Conservation (phyloP, 1,140 invertebrate genomes). For the Magallana ariakensis region DNA sequence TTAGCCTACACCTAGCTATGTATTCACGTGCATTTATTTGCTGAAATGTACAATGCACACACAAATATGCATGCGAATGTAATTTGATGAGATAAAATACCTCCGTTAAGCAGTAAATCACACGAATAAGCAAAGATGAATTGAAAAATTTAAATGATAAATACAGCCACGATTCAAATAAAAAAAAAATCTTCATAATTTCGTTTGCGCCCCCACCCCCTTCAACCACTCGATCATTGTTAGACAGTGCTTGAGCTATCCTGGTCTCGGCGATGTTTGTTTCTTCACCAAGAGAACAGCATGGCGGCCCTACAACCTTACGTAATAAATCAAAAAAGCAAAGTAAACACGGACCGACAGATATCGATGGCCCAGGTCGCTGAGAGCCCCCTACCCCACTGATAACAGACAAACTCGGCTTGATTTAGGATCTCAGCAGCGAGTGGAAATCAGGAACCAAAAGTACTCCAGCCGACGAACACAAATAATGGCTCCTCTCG, state of each 20-base stretch:
- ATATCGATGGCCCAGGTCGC: neutral
- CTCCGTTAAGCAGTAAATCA: no score
- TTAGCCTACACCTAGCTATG: no score
- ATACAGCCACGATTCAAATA: no score
- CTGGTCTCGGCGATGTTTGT: neutral
- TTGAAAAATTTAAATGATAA: no score
- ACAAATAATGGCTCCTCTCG: neutral
- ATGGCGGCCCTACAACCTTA: neutral
- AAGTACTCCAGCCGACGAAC: neutral
- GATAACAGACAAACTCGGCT: neutral
- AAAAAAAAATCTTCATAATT: neutral
- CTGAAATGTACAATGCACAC: no score
- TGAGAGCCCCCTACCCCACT: neutral
- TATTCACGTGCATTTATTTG: no score
- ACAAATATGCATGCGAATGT: no score
- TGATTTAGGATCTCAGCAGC: constrained; percentile 14
- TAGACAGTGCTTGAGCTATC: neutral
- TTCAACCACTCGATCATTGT: no score
- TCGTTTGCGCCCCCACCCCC: neutral
- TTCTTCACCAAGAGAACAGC: constrained; percentile 9
- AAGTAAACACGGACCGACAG: neutral
- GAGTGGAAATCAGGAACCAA: neutral
- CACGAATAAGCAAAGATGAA: no score
- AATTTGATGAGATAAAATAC: no score
- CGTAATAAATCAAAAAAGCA: constrained; percentile 15